Base-by-base conservation (phyloP, 2,113 vertebrate genomes). In the Platanista minor region DNA sequence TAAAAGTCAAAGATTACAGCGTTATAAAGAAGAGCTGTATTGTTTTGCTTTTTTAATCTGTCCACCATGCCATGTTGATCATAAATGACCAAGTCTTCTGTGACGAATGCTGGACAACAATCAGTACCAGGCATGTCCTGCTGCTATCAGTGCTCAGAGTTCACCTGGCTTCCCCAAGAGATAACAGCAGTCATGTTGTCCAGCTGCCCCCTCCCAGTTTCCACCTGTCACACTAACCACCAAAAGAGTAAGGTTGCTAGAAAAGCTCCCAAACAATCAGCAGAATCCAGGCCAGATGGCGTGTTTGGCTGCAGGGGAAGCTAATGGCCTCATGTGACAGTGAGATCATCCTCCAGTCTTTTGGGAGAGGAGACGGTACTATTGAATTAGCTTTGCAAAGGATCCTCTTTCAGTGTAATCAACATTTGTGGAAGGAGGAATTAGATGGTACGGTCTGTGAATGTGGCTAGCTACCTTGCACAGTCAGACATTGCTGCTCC, bases 371-470 rank as follows among this genome's bases (percentile, higher is more conserved):
- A 97, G 96, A 94, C 31, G 1, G 43, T 46, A 21, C 89, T 97
- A 98, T 97, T 97, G 93, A 97, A 97, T 97, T 97, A 97, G 91
- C 36, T 49, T 94, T 93, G 72, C 93, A 78, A 96, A 94, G 54
- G 96, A 94, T 97, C 88, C 66, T 96, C 82, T 97, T 96, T 97
- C 86, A 93, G 93, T 75, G 89, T 96, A 97, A 97, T 97, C 96
- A 97, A 96, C 93, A 93, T 97, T 96, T 97, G 91, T 33, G 8
- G 93, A 75, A 93, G 86, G 31, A 94, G 61, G 78, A 97, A 97
- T 98, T 97, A 98, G 93, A 98, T 97, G 97, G 95, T 75, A 74
- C 49, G 52, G 96, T 96, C 97, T 97, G 94, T 82, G 89, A 93
- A 96, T 74, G 62, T 78, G 29, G 62, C 77, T 69, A 86, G 66